Base-by-base conservation (phyloP, 2,888 invertebrate species). In the Perdita meconis region DNA sequence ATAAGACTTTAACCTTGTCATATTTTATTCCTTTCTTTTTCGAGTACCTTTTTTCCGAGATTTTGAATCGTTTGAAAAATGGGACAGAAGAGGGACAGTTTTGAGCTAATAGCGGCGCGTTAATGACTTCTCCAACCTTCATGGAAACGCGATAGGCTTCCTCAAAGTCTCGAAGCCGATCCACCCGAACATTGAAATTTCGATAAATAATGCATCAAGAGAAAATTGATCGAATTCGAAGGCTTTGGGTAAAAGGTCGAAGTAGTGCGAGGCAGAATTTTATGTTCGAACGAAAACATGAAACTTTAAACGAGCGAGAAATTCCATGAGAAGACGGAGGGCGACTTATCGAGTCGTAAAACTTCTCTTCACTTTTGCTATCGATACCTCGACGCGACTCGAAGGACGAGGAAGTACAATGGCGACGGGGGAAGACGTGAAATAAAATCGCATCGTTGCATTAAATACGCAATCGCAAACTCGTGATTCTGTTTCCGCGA, bases 351-450 rank as follows among this genome's bases (percentile, higher is more conserved):
- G 44, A 16, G 19, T 50, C 30, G 57, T n/a, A n/a, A 59, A 70
- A 47, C 53, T 70, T 57, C 16, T 1, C 38, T 16, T 50, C 59
- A 51, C 70, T 74, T 53, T 70, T 38, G 13, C 64, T 24, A 19
- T 47, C 59, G 70, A 55, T 44, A n/a, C 47, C 16, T 10, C 8
- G 30, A 10, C 22, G 38, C 6, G n/a, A 12, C 24, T 10, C 40
- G 38, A 30, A n/a, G 36, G 13, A 53, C 3, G 8, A 22, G 19
- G 34, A 2, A 10, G 13, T n/a, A 40, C 42, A 42, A 30, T 12
- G 10, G 6, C n/a, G n/a, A n/a, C n/a, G n/a, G n/a, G n/a, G n/a
- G n/a, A n/a, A n/a, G n/a, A n/a, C n/a, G n/a, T n/a, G 13, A 10
- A n/a, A 22, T n/a, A 24, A 19, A 64, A 59, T 30, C n/a, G 12